Percentiles rank a stretch among this genome's conserved stretches.
Conservation (phyloP, 2,797 vertebrate genomes). For the Trachops cirrhosus region DNA sequence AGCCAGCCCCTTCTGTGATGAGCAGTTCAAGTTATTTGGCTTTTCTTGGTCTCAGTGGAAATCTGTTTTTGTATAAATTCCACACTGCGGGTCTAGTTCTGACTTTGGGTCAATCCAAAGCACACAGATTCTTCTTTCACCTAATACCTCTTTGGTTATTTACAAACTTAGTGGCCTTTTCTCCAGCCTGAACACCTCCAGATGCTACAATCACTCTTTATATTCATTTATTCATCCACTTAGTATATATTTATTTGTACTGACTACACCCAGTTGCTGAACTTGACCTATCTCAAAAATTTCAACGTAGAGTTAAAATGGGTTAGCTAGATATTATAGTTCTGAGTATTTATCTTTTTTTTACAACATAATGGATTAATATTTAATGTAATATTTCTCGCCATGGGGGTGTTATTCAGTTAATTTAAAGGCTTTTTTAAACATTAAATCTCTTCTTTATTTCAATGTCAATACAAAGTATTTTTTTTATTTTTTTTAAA, state of each 20-base stretch:
- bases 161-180: slow-evolving; percentile 15
- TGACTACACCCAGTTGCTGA: neutral
- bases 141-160: slow-evolving; percentile 47
- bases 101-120: slow-evolving; percentile 45
- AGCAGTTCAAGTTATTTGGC: neutral
- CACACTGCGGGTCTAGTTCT: neutral
- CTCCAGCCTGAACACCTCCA: neutral
- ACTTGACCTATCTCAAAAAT: neutral
- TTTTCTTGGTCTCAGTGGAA: slow-evolving; percentile 48
- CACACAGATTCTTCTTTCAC: neutral
- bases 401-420: neutral
- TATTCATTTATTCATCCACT: neutral
- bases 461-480: slow-evolving; percentile 35
- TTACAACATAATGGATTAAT: slow-evolving; percentile 24
- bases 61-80: slow-evolving; percentile 57
- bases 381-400: slow-evolving; percentile 54
- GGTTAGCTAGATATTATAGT: neutral
- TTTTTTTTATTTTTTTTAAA: slow-evolving; percentile 26
- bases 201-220: neutral
- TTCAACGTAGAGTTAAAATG: neutral
- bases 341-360: neutral
- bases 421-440: slow-evolving; percentile 34
- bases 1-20: neutral
- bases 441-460: slow-evolving; percentile 47
- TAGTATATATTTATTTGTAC: neutral